Conservation (phyloP, 2,888 invertebrate genomes). For the Spisula solida region DNA sequence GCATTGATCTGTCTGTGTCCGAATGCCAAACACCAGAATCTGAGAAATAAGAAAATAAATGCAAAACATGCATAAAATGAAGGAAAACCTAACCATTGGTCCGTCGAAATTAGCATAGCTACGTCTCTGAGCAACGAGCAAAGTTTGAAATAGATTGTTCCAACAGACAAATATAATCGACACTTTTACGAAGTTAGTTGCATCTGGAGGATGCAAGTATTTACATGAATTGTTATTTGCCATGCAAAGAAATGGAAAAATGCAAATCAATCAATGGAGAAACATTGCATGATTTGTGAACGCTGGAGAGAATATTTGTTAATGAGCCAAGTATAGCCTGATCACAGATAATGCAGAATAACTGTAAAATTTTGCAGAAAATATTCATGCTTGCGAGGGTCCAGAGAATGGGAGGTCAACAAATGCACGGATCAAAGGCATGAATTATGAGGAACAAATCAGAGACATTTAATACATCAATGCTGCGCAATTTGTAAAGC, state of each 20-base stretch:
- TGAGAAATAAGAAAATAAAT: slow-evolving; percentile 23
- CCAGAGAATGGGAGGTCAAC: background rate
- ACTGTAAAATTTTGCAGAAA: slow-evolving; percentile 3
- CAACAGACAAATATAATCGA: slow-evolving; percentile 45
- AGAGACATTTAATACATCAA: no score
- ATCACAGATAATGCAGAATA: background rate
- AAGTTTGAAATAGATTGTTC: slow-evolving; percentile 28
- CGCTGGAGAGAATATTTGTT: slow-evolving; percentile 1
- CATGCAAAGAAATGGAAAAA: slow-evolving; percentile 36
- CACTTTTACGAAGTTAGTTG: slow-evolving; percentile 13
- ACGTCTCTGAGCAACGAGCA: slow-evolving; percentile 17
- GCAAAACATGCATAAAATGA: slow-evolving; percentile 10
- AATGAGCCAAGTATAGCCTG: slow-evolving; percentile 28
- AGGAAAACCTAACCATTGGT: slow-evolving; percentile 18
- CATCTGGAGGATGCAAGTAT: slow-evolving; percentile 30
- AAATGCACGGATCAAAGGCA: background rate
- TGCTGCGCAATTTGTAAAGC: no score
- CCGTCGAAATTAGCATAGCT: slow-evolving; percentile 24
- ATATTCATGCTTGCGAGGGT: background rate
- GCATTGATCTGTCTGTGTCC: slow-evolving; percentile 19
- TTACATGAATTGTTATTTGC: slow-evolving; percentile 48
- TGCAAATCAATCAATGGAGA: slow-evolving; percentile 37
- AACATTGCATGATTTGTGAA: slow-evolving; percentile 37
- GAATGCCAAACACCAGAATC: background rate
- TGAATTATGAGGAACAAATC: no score